Base-by-base conservation (phyloP, 1,140 invertebrate species). In the Teleopsis dalmanni region DNA sequence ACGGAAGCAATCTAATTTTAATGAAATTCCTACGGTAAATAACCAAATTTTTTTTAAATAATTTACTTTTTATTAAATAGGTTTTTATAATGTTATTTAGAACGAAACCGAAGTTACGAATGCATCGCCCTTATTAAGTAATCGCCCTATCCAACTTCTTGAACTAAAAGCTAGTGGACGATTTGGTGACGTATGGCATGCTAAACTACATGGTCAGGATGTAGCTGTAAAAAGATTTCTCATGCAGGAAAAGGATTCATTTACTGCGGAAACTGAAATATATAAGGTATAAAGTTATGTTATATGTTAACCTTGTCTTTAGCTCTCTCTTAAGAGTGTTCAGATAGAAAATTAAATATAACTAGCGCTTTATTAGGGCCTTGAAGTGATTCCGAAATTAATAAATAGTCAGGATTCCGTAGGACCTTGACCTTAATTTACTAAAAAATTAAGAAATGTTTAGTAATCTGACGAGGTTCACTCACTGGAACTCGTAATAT, bases 151-250 rank as follows among this genome's bases (percentile, higher is more conserved):
- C 49, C 81, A 86, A 40, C 73, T 97, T 27, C 74, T 91, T 33
- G 93, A 96, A 72, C 81, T 95, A 4, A 88, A 91, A 71, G 92
- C 91, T 26, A 78, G 88, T 37, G 95, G 95, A n/a, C 78, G 94
- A 26, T 98, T 95, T 72, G 94, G 95, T 3, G 86, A 90, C 27
- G 93, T 98, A 6, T 97, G 92, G 91, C 89, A 91, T 64, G 94
- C 89, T 0, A 81, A 86, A 60, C 65, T 84, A 8, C 85, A 86
- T 54, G 78, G 80, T 42, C 81, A 82, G 53, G 80, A 83, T 67
- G 78, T 86, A 31, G 79, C 80, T 3, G 79, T 83, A 3, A 82
- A 82, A 65, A 77, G 82, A 44, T 83, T 83, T 58, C 79, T 79
- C 6, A 72, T 81, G 54, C 80, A 82, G 74, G 88, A 92, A 58